Evolutionary conservation across 2,888 invertebrate genomes (phyloP).

Genomic region (Eurytoma californica): DNA sequence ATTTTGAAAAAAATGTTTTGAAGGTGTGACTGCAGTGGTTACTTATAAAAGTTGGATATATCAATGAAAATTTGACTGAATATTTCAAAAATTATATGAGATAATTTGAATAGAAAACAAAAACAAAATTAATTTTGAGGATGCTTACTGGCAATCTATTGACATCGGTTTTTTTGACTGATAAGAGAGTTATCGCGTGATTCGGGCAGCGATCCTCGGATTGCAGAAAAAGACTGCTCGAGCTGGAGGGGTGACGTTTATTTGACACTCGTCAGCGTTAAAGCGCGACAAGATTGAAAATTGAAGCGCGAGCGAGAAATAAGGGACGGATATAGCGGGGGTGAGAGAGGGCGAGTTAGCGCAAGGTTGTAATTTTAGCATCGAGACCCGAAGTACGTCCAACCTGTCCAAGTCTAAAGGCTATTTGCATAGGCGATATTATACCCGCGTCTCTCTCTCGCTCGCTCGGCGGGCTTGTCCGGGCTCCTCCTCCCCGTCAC

Average conservation of each 20-base stretch:
- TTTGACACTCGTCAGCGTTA: conserved; percentile 39
- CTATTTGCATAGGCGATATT: conserved; percentile 75
- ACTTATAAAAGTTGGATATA: too few species aligned
- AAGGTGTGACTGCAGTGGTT: too few species aligned
- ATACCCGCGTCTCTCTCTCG: conserved; percentile 63
- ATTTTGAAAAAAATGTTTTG: too few species aligned
- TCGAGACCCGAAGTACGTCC: conserved; percentile 69
- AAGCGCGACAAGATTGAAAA: conserved; percentile 47
- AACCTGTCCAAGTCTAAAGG: conserved; percentile 74
- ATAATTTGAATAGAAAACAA: too few species aligned
- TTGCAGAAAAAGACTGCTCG: background rate
- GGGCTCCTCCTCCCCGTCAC: conserved; percentile 39
- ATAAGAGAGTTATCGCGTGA: too few species aligned
- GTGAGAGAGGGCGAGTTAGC: conserved; percentile 45
- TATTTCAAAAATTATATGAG: too few species aligned
- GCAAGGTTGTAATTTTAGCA: conserved; percentile 58
- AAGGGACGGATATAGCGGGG: background rate
- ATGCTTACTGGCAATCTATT: too few species aligned
- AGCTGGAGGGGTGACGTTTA: conserved; percentile 10
- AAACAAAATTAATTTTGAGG: too few species aligned
- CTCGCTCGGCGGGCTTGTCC: conserved; percentile 44
- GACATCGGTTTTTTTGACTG: too few species aligned
- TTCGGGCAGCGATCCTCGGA: too few species aligned
- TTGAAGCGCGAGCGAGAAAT: conserved; percentile 22
- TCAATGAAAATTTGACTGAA: too few species aligned